Evolutionary conservation across 1,140 invertebrate genomes (phyloP).

Genomic region (Helicoverpa zea): DNA sequence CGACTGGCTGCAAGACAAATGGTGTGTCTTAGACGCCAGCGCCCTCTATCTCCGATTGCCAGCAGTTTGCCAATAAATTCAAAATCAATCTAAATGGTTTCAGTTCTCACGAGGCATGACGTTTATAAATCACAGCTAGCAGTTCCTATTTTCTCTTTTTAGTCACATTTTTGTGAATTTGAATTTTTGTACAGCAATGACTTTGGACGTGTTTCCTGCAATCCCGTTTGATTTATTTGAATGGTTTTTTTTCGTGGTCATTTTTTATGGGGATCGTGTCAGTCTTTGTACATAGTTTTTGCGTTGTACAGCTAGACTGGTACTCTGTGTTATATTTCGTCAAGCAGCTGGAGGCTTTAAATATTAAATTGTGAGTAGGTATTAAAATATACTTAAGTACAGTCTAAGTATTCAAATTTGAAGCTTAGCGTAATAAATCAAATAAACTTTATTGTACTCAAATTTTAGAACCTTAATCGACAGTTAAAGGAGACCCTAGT

Average conservation of each 20-base stretch:
- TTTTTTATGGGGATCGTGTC: neutral
- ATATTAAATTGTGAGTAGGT: no score
- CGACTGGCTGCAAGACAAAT: constrained; percentile 60
- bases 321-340: neutral
- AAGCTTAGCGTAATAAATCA: no score
- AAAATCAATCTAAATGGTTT: constrained; percentile 59
- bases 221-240: constrained; percentile 36
- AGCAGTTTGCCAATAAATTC: constrained; percentile 63
- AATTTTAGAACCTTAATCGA: neutral
- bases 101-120: constrained; percentile 37
- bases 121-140: constrained; percentile 42
- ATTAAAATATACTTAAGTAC: no score
- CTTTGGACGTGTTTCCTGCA: constrained; percentile 18
- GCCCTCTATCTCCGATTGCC: constrained; percentile 58
- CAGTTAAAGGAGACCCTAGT: constrained; percentile 6
- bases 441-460: no score
- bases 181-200: constrained; percentile 38
- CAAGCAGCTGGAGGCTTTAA: no score
- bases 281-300: neutral
- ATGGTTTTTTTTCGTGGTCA: neutral
- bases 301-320: neutral
- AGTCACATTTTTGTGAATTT: constrained; percentile 44
- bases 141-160: constrained; percentile 43
- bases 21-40: constrained; percentile 60
- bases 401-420: no score